phyloP scores from a whole-genome alignment of 2,113 vertebrate species.

The Psittacara wagleri region DNA sequence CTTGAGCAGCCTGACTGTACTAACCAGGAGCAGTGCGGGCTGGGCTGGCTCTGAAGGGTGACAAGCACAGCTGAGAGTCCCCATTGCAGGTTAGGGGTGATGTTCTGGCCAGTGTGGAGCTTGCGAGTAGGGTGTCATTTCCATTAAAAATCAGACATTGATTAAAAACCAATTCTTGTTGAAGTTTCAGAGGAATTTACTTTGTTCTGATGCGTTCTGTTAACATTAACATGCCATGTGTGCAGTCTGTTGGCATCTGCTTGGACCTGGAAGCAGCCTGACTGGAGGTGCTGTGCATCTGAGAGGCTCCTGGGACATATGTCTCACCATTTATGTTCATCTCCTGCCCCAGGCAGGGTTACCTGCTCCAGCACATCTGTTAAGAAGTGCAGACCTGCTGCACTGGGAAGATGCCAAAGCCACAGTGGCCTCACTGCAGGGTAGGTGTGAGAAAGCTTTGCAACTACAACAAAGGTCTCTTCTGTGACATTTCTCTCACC shows the following conservation, averaged over 20 bases:
- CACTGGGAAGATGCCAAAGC: background rate
- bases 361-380: background rate
- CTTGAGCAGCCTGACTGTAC: background rate
- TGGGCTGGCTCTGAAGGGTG: rapidly evolving
- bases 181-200: background rate
- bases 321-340: background rate
- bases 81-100: background rate
- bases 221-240: background rate
- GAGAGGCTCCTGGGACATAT: rapidly evolving
- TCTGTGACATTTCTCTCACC: background rate
- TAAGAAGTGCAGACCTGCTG: background rate
- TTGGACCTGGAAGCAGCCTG: background rate
- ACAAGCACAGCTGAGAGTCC: rapidly evolving
- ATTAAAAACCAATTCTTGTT: rapidly evolving
- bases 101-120: background rate
- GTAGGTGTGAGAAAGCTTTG: background rate
- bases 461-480: background rate
- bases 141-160: background rate
- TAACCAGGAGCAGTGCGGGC: rapidly evolving
- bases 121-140: rapidly evolving
- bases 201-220: background rate
- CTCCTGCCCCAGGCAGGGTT: background rate
- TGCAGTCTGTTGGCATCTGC: background rate
- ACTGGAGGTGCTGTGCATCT: background rate
- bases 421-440: background rate